phyloP scores from a whole-genome alignment of 2,113 vertebrate genomes.

The Pteruthius melanotis region DNA sequence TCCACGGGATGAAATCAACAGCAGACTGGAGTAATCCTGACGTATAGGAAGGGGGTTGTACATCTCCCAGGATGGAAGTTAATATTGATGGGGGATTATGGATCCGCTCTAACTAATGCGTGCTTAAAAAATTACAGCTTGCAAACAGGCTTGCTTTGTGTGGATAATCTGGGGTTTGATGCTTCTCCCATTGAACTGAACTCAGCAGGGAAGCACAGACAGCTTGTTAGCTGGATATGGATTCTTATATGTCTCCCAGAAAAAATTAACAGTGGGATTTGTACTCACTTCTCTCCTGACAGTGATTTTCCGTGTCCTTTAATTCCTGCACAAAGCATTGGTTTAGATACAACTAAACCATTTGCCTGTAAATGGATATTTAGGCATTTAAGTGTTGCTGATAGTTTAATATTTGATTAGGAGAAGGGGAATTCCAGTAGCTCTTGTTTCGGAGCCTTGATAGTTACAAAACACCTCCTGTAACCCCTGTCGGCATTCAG shows the following conservation, averaged over 20 bases:
- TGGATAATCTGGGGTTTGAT: conserved; percentile 32
- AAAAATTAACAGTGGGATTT: neutral
- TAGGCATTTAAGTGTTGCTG: neutral
- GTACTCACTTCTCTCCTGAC: neutral
- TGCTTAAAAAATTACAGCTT: conserved; percentile 43
- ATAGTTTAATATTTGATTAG: neutral
- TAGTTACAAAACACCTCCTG: neutral
- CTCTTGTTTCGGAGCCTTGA: neutral
- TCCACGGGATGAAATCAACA: neutral
- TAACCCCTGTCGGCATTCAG: neutral
- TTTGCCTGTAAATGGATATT: neutral
- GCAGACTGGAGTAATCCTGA: conserved; percentile 6
- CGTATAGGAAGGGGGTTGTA: neutral
- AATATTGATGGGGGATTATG: conserved; percentile 25
- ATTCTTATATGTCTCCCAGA: neutral
- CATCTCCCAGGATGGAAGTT: neutral
- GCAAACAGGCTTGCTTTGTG: neutral
- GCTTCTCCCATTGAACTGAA: conserved; percentile 22
- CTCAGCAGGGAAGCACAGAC: conserved; percentile 12
- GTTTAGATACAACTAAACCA: neutral
- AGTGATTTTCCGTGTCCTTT: neutral
- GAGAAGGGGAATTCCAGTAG: neutral
- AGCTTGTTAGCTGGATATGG: conserved; percentile 46
- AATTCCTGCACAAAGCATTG: neutral
- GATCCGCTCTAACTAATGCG: neutral